Conservation (phyloP, 2,113 vertebrate species). For the Octodon degus region DNA sequence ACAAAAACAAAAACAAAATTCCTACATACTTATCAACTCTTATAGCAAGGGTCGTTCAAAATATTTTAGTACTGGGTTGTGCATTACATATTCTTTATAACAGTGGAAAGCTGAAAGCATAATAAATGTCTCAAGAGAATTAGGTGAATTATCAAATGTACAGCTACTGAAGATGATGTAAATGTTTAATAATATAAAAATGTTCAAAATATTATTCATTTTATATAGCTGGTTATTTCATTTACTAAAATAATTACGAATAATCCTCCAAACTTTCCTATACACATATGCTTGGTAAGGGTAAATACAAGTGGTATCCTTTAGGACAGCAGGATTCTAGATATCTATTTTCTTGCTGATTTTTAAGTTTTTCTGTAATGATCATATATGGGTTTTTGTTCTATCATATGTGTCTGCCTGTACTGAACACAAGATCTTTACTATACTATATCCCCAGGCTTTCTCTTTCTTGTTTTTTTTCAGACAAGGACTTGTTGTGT, state of each 20-base stretch:
- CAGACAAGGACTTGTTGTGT: background rate
- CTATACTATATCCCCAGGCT: background rate
- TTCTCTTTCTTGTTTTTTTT: background rate
- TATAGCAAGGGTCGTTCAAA: background rate
- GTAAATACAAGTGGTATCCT: background rate
- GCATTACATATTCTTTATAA: slow-evolving; percentile 1
- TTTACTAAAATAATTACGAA: slow-evolving; percentile 48
- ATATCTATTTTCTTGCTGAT: slow-evolving; percentile 39
- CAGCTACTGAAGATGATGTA: background rate
- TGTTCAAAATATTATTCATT: background rate
- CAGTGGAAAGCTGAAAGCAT: slow-evolving; percentile 15
- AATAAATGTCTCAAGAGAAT: background rate
- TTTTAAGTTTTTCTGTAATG: slow-evolving; percentile 22
- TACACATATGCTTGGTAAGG: background rate
- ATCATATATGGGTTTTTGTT: background rate
- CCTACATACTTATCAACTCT: background rate
- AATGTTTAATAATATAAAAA: slow-evolving; percentile 35
- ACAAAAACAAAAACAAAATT: background rate
- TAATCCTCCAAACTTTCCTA: background rate
- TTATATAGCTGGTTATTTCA: slow-evolving; percentile 20
- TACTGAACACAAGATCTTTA: background rate
- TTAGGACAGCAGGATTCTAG: background rate
- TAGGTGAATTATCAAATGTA: background rate
- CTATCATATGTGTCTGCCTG: background rate
- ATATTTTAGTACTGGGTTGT: background rate